Evolutionary conservation across 2,113 vertebrate genomes (phyloP), one percentile per base, ranked within the genome.

Genomic region (Osmerus mordax): DNA sequence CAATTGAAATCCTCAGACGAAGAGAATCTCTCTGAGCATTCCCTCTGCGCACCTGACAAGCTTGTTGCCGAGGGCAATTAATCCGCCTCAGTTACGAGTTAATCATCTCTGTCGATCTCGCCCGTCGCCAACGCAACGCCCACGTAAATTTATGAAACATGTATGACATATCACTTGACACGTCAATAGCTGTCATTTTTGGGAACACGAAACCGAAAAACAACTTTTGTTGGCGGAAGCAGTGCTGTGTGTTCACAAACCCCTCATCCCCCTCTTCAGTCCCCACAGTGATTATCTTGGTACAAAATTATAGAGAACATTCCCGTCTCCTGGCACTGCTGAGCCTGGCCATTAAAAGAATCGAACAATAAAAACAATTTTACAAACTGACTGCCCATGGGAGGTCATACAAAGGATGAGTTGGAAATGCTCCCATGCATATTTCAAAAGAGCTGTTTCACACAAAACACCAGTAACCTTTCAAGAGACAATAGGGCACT

Each of bases 111-210:
- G 36, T 41, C 36, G 1, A 41, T 41, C 36, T 41, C 36, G 5
- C 29, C 29, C 29, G 29, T 6, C 36, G 36, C 32, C 6, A 32
- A 6, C 32, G 32, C 23, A 9, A 41, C 36, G 8, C 36, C 36
- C 36, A 41, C 36, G 5, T 1, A 11, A 41, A 9, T 6, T 41
- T 6, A 41, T 1, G 4, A 41, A 41, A 7, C 36, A 32, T 2
- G 32, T 32, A 32, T 32, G 3, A 23, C 23, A 1, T 23, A 23
- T 23, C 23, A 2, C 55, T 58, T 65, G 54, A 62, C 60, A 67
- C 23, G 51, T 69, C 65, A 72, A 84, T 76, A 71, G 74, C 65
- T n/a, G 28, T 53, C 67, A 70, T 66, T 59, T 32, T 32, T 32
- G 32, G 2, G 32, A 32, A 41, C 36, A 41, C 5, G 11, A 41